Conservation (phyloP, 2,888 invertebrate species). For the Apomyelois bistriatella region DNA sequence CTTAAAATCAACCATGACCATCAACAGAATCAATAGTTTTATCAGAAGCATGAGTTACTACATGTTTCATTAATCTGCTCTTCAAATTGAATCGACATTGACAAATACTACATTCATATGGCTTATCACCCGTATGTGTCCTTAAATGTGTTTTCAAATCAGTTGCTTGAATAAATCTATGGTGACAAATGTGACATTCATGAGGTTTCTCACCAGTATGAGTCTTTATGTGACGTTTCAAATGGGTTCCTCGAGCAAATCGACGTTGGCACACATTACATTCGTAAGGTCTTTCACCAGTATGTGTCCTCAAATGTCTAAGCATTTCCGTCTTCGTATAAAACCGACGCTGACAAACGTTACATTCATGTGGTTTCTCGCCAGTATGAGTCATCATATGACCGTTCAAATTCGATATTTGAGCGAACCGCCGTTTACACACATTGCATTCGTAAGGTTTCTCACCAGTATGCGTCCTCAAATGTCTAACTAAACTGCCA, state of each 20-base stretch:
- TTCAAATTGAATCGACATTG: not conserved
- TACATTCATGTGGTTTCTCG: constrained; percentile 3
- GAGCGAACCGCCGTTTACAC: not conserved
- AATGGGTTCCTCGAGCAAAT: not conserved
- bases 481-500: not conserved
- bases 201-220: constrained; percentile 6
- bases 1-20: not conserved
- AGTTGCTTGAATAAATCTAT: not conserved
- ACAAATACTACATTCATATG: not conserved
- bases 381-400: constrained; percentile 3
- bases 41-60: not conserved
- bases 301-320: not conserved
- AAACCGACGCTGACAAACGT: not conserved
- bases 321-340: not conserved
- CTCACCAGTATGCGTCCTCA: constrained; percentile 5
- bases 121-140: not conserved
- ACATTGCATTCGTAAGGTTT: constrained; percentile 7
- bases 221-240: not conserved
- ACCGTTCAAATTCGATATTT: not conserved
- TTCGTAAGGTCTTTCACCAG: constrained; percentile 3
- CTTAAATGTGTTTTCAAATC: not conserved
- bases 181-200: constrained; percentile 3
- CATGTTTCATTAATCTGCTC: not conserved
- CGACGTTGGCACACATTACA: not conserved
- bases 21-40: not conserved